These are phyloP conservation scores for Pelmatolapia mariae DNA, from an alignment of 2,113 vertebrate species.

Conservation along the genomic window DNA sequence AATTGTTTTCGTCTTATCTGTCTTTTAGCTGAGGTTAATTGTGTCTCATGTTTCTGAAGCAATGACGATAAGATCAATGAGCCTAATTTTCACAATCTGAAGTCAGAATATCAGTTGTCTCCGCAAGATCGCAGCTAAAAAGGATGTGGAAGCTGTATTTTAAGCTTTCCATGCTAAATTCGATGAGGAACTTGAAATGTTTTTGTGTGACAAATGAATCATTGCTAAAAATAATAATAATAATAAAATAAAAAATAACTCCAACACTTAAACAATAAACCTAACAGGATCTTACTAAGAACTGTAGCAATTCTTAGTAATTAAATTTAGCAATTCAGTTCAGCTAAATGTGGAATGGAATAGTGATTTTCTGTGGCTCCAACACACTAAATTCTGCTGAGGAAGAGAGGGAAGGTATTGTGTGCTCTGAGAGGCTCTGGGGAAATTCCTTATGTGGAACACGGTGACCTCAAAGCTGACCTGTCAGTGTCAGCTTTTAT, in stretches of 20 bases:
- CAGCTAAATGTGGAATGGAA: neutral
- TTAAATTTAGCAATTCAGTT: neutral
- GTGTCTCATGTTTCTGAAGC: neutral
- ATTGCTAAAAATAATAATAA: neutral
- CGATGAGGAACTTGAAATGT: neutral
- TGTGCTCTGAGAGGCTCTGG: conserved; percentile 8
- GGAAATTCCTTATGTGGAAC: conserved; percentile 40
- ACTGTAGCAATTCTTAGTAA: neutral
- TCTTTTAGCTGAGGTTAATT: neutral
- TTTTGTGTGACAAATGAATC: neutral
- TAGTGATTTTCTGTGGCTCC: neutral
- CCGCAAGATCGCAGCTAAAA: neutral
- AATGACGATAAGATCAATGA: conserved; percentile 5
- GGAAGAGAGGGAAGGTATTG: conserved; percentile 5
- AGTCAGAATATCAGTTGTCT: neutral
- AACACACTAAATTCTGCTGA: neutral
- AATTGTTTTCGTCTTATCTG: neutral
- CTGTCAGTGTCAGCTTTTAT: conserved; percentile 29
- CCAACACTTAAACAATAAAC: neutral
- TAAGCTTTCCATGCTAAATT: neutral
- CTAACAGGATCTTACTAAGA: neutral
- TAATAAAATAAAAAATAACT: neutral
- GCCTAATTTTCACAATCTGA: neutral
- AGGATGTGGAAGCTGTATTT: neutral
- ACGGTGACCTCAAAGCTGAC: conserved; percentile 33